Evolutionary conservation across 2,797 vertebrate genomes (phyloP), one percentile per base, ranked within the genome.

Genomic region (Pempheris klunzingeri): DNA sequence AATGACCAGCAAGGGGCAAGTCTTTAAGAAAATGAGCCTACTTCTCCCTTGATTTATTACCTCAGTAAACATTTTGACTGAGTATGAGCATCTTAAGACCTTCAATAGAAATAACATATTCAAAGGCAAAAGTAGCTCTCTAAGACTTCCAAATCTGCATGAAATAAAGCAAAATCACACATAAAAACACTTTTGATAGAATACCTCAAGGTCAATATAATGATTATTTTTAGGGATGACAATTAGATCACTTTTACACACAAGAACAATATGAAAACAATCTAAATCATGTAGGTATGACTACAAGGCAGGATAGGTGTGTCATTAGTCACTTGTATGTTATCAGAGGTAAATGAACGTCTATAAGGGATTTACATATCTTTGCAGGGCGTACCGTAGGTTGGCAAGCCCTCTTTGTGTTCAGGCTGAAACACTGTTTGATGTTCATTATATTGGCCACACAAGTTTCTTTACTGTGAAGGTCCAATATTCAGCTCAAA

Each of bases 381-480:
- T 68, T 28, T 41, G 9, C 7, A 32, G 14, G 17, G 9, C 30
- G 28, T 24, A 15, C n/a, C 24, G 13, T 5, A 15, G 22, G 22
- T 13, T 68, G 52, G 26, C 10, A 20, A 24, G 12, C 4, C 7
- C 5, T 73, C 52, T 61, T 47, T 78, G 26, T 43, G 39, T 32
- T 14, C 15, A 39, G 62, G 28, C 36, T 72, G 47, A 81, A 30
- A 65, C 43, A 60, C 41, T 55, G 26, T 36, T 62, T 59, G 17
- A 2, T 52, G 4, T 22, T 57, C 38, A 39, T 68, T 54, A 41
- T 54, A 38, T 20, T 24, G 13, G 69, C 30, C 11, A 4, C 10
- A 22, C 34, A 65, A 43, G 58, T 10, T 26, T 43, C 18, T 13
- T 15, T 24, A 17, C 26, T 4, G 39, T n/a, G 14, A 73, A 38